phyloP scores from a whole-genome alignment of 1,140 invertebrate species.

The Drosophila bifasciata region DNA sequence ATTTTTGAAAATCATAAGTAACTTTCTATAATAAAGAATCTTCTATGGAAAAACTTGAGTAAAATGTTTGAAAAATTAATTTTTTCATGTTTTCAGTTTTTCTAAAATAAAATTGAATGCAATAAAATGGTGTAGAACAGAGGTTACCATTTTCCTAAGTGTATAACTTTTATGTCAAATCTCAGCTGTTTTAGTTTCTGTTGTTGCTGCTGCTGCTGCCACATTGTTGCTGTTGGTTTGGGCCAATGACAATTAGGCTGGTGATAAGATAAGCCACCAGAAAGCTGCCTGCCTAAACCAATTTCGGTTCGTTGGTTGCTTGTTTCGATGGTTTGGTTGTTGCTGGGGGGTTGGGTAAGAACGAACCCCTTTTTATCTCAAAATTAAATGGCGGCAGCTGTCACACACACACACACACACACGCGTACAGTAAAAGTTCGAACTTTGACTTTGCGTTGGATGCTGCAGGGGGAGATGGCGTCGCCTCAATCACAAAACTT shows the following conservation, averaged over 20 bases:
- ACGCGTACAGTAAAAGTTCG: constrained; percentile 18
- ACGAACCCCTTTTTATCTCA: constrained; percentile 68
- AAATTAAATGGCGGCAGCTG: constrained; percentile 79
- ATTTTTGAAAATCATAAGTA: too few species aligned
- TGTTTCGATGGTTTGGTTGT: not conserved
- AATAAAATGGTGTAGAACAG: too few species aligned
- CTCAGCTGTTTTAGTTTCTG: constrained; percentile 33
- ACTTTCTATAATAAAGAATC: too few species aligned
- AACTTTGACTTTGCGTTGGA: constrained; percentile 58
- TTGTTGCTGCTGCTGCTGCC: constrained; percentile 17
- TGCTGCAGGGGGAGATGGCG: too few species aligned
- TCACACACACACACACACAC: constrained; percentile 53
- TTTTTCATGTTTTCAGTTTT: too few species aligned
- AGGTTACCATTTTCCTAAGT: too few species aligned
- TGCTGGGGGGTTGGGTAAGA: not conserved
- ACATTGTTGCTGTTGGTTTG: constrained; percentile 5
- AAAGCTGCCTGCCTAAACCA: constrained; percentile 75
- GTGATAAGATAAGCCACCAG: constrained; percentile 75
- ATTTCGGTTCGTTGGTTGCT: constrained; percentile 51
- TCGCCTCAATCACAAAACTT: constrained; percentile 76
- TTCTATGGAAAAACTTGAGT: too few species aligned
- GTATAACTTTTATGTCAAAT: constrained; percentile 55
- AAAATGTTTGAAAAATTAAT: too few species aligned
- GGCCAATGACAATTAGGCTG: constrained; percentile 76
- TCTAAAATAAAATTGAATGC: too few species aligned